phyloP scores from a whole-genome alignment of 2,113 vertebrate genomes.

The Cyanoderma ruficeps region DNA sequence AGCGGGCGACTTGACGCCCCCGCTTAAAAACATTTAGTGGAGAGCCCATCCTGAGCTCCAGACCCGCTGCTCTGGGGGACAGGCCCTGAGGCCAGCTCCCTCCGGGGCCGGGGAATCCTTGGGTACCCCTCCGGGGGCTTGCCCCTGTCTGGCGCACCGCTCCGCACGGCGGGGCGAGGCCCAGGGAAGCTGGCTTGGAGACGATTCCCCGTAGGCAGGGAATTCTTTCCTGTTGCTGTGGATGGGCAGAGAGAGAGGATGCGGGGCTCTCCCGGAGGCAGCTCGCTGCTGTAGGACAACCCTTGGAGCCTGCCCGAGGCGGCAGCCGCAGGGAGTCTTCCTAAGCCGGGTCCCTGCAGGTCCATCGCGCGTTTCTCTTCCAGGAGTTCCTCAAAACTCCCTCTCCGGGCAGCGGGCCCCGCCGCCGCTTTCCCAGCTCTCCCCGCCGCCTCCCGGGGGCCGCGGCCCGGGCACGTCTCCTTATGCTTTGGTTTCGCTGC shows the following conservation, averaged over 20 bases:
- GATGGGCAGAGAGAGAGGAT: background rate
- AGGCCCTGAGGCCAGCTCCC: background rate
- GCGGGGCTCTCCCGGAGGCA: background rate
- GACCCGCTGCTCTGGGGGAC: background rate
- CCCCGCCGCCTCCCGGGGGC: background rate
- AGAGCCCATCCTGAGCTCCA: background rate
- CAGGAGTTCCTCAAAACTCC: background rate
- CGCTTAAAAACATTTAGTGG: background rate
- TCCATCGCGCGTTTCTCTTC: background rate
- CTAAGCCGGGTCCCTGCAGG: background rate
- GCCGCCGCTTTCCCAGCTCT: background rate
- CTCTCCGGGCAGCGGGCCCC: background rate
- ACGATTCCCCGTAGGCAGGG: background rate
- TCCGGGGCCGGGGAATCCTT: background rate
- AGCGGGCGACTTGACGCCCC: background rate
- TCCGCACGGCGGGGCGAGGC: background rate
- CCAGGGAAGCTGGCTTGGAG: too few species aligned
- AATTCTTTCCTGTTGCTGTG: background rate
- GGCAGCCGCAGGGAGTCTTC: background rate
- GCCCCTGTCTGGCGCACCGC: background rate
- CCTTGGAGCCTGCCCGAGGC: background rate
- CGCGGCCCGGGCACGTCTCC: background rate
- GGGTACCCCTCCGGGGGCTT: background rate
- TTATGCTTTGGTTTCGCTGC: background rate
- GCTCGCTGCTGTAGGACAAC: too few species aligned